Base-by-base conservation (phyloP, 2,888 invertebrate species). In the Calameuta filiformis region DNA sequence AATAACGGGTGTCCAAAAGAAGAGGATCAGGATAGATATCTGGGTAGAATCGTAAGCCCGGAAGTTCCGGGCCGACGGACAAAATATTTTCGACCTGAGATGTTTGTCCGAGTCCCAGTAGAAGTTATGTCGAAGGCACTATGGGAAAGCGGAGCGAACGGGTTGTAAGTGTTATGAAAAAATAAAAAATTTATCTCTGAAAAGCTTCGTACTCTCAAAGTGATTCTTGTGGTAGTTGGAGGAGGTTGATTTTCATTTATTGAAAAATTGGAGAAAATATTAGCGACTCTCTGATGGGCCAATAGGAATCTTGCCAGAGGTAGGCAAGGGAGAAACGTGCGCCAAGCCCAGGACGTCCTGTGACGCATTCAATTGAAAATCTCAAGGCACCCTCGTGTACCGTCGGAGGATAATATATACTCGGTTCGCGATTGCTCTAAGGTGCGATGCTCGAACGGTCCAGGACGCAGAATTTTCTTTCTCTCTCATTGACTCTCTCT, bases 281-380 rank as follows among this genome's bases (percentile, higher is more conserved):
- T 77, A n/a, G 12, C 11, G 4, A 31, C 11, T 71, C 56, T 73
- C 37, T 68, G 74, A 30, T 30, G 12, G 78, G 85, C 79, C 88
- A 87, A 83, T 82, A 78, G 77, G 23, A 79, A 75, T 68, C n/a
- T 84, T 11, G 78, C 37, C 73, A 77, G 73, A 30, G 79, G 77
- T 77, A 82, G 77, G 82, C 82, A 81, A 83, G 87, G 85, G 85
- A 85, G 86, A 15, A 85, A 83, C 84, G 86, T 85, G 86, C 87
- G 85, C 86, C 86, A 85, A 86, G 85, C 85, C 86, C 87, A 86
- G 87, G 87, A 87, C 88, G 85, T 88, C 88, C 88, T 88, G 88
- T 87, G 88, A 89, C 87, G 89, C 88, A 88, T 88, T 89, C 89
- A 89, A 89, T 88, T 89, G 88, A 89, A 89, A 89, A 89, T 89